These are phyloP conservation scores for Leptinotarsa undecemlineata DNA, from an alignment of 1,140 invertebrate genomes.

Conservation along the genomic window DNA sequence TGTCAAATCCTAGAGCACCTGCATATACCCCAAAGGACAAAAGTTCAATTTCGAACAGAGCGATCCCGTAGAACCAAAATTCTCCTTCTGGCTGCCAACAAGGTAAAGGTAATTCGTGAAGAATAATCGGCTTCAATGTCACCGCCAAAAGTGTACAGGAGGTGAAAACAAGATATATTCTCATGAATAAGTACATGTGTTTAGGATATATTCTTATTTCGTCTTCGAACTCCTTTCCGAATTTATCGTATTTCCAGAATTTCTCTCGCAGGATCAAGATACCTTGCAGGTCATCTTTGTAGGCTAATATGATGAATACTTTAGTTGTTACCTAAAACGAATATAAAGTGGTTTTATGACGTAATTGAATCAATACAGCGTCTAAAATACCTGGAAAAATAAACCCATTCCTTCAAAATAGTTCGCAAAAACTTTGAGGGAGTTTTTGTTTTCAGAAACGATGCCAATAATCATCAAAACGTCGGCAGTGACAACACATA, in stretches of 20 bases:
- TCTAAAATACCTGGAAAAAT: neutral
- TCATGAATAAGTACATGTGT: neutral
- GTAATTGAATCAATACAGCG: neutral
- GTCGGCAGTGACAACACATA: neutral
- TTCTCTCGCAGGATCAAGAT: neutral
- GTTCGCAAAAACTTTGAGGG: neutral
- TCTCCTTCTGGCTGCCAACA: neutral
- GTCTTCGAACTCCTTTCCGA: neutral
- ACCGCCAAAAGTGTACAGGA: neutral
- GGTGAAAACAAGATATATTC: neutral
- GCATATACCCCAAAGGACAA: neutral
- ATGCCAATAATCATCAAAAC: neutral
- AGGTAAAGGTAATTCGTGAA: neutral
- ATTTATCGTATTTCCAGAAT: neutral
- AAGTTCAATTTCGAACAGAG: neutral
- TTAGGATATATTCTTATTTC: neutral
- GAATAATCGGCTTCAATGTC: neutral
- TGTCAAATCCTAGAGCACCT: neutral
- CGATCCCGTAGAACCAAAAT: neutral
- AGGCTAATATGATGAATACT: neutral
- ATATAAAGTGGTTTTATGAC: neutral
- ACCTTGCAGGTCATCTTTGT: neutral
- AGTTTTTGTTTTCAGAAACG: neutral
- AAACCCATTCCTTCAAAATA: neutral
- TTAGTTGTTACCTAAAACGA: neutral